Base-by-base conservation (phyloP, 2,113 vertebrate species). In the Odocoileus virginianus region DNA sequence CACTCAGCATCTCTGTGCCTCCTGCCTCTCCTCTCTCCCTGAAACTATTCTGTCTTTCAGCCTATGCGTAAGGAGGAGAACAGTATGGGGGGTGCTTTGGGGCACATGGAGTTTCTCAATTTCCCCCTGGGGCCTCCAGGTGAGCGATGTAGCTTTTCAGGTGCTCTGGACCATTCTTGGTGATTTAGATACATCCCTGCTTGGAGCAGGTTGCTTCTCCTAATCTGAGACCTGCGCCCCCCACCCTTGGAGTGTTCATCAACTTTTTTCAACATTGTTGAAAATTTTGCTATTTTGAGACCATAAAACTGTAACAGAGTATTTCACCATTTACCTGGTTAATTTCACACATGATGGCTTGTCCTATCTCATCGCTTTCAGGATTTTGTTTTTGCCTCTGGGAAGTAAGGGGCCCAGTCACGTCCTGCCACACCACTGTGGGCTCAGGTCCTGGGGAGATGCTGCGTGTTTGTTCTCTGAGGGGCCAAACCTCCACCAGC, bases 121-220 rank as follows among this genome's bases (percentile, higher is more conserved):
- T 7, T 43, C 67, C 28, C 15, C 8, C 67, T 2, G 36, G 33
- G 52, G 33, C 0, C 0, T 0, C 2, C 2, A 45, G 25, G 11
- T 33, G 12, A 64, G 50, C 87, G 3, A 45, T 16, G 7, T 11
- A 0, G 16, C 23, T 89, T 64, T 76, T 64, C 6, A 21, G 23
- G n/a, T 8, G 9, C 27, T 43, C 45, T 60, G 36, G 25, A 7
- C 21, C 7, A 23, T 50, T n/a, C 43, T 14, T 16, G 45, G 14
- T 50, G 81, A 47, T 17, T 33, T 28, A 43, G 40, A 40, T 50
- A 43, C 23, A 1, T 7, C 43, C 50, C 43, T 54, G 40, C 45
- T 36, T 28, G 0, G 9, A 60, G 5, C 36, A 50, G 30, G 10
- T 57, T 33, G 40, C 15, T 45, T 76, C 54, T 45, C 52, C 57